Base-by-base conservation (phyloP, 2,888 invertebrate genomes). In the Seira sanloemensis region DNA sequence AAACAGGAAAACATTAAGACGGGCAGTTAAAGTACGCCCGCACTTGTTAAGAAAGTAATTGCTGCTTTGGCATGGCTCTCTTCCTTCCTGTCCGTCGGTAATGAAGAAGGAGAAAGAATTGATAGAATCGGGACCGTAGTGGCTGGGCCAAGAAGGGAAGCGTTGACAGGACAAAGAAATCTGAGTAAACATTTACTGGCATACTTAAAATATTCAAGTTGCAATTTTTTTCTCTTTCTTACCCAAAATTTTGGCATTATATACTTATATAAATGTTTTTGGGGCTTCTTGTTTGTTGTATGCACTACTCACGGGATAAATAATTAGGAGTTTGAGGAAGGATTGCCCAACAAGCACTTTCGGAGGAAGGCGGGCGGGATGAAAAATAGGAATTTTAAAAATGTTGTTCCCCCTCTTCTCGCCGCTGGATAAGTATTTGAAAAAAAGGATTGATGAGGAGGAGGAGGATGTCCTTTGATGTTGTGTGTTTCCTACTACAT, bases 211-310 rank as follows among this genome's bases (percentile, higher is more conserved):
- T 37, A n/a, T n/a, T n/a, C 58, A 58, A 58, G n/a, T 58, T 58
- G 58, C 58, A 58, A n/a, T n/a, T n/a, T n/a, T n/a, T n/a, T n/a
- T n/a, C n/a, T 58, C 58, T 12, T 58, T 58, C n/a, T 18, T 18
- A 16, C n/a, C 58, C 58, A 58, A 37, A 58, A 58, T 58, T 12
- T 69, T 74, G 18, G 74, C 74, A 62, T 62, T 72, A n/a, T n/a
- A n/a, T n/a, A n/a, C 9, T 54, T 58, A 37, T n/a, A n/a, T 72
- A 25, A 72, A 72, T 74, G 65, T 16, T 74, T 26, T 74, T 62
- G 26, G 74, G 74, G 74, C 74, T 74, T 62, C 74, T 74, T 74
- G 62, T 68, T 26, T 68, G 62, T 65, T 74, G 65, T 19, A 50
- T 62, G 74, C 74, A 62, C 26, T 25, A 67, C 67, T 67, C 23